Percentiles rank a stretch among this genome's conserved stretches.
phyloP scores from a whole-genome alignment of 1,140 invertebrate species.

The Carposina sasakii region DNA sequence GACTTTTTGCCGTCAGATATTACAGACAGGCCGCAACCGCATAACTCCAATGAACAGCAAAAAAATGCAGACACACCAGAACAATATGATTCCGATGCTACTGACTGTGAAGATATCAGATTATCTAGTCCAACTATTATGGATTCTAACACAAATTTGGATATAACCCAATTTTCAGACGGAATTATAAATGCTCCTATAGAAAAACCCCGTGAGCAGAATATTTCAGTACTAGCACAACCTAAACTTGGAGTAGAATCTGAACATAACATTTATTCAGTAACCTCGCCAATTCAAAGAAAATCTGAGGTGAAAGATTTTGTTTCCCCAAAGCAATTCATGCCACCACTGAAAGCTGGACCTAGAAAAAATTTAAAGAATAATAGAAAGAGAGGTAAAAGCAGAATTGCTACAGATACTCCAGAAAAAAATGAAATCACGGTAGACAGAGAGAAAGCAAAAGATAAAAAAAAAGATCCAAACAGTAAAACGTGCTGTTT shows the following conservation, averaged over 20 bases:
- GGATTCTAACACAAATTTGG: too few relatives aligned
- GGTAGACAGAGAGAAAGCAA: conserved; percentile 11
- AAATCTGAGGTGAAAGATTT: conserved; percentile 9
- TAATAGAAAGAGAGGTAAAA: conserved; percentile 17
- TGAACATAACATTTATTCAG: background rate
- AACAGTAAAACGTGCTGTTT: too few relatives aligned
- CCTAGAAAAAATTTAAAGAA: conserved; percentile 18
- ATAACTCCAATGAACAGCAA: background rate
- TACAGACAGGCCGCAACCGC: conserved; percentile 15
- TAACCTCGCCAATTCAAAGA: background rate
- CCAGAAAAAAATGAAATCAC: conserved; percentile 25
- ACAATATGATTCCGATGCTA: background rate
- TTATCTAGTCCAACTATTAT: too few relatives aligned
- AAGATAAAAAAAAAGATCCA: background rate
- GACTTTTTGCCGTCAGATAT: conserved; percentile 19
- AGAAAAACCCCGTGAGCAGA: too few relatives aligned
- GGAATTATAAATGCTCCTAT: too few relatives aligned
- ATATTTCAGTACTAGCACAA: background rate
- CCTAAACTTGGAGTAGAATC: background rate
- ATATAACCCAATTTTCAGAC: background rate
- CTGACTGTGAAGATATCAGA: background rate
- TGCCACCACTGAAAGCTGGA: conserved; percentile 19
- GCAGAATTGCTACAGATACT: conserved; percentile 23
- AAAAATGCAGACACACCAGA: background rate
- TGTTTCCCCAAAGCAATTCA: conserved; percentile 19